These are phyloP conservation scores for Dendronephthya gigantea DNA, from an alignment of 64 coral and sea anemone genomes.

Conservation along the genomic window DNA sequence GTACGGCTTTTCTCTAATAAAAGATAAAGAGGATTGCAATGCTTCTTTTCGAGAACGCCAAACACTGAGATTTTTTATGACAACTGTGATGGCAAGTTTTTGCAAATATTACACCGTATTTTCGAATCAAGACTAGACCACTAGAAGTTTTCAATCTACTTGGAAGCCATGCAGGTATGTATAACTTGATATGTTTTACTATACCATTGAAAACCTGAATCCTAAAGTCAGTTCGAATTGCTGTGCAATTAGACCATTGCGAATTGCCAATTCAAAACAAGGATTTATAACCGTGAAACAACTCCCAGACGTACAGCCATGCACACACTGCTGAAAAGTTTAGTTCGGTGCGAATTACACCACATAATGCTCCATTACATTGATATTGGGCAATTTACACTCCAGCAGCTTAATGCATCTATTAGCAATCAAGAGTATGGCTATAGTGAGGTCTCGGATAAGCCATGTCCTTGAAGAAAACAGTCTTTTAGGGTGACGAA, in stretches of 20 bases:
- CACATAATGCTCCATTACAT: too few species aligned
- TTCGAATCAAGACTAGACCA: not conserved
- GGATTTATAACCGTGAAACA: too few species aligned
- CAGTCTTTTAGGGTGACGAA: too few species aligned
- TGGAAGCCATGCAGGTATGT: slow-evolving; percentile 15
- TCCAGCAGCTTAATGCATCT: too few species aligned
- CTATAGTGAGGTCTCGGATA: too few species aligned
- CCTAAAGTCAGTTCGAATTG: slow-evolving; percentile 20
- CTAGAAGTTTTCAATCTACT: slow-evolving; percentile 29
- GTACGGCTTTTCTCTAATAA: slow-evolving; percentile 27
- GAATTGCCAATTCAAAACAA: slow-evolving; percentile 26
- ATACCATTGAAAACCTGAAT: slow-evolving; percentile 14
- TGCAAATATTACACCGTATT: not conserved
- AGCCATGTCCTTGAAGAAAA: too few species aligned
- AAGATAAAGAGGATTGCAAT: slow-evolving; percentile 28
- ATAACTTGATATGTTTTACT: slow-evolving; percentile 18
- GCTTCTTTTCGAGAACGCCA: not conserved
- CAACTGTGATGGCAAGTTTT: not conserved
- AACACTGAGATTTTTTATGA: slow-evolving; percentile 25
- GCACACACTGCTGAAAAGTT: too few species aligned
- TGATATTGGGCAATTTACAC: too few species aligned
- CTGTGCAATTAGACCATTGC: slow-evolving; percentile 14
- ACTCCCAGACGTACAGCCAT: too few species aligned
- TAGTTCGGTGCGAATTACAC: too few species aligned
- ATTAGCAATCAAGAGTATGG: too few species aligned